Conservation (phyloP, 2,797 vertebrate genomes). For the Brotula barbata region DNA sequence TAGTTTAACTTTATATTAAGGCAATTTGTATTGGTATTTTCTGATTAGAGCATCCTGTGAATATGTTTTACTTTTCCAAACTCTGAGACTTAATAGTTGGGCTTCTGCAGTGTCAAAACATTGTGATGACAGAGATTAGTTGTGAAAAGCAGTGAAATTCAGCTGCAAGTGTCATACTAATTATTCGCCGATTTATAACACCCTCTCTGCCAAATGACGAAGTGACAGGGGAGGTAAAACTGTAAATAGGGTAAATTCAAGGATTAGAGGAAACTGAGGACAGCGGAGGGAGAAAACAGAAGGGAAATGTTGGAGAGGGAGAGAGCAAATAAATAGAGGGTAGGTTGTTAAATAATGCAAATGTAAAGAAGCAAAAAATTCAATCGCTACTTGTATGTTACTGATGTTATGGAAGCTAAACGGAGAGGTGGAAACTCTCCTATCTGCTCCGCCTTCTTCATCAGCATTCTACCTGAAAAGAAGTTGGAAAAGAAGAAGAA, state of each 20-base stretch:
- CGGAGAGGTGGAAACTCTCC: constrained; percentile 52
- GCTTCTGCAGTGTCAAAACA: constrained; percentile 50
- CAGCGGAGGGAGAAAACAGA: neutral
- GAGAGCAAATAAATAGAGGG: constrained; percentile 35
- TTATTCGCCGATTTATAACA: constrained; percentile 42
- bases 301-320: no score
- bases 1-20: constrained; percentile 47
- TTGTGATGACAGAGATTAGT: constrained; percentile 42
- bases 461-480: constrained; percentile 63
- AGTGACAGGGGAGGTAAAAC: constrained; percentile 16
- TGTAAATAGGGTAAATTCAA: constrained; percentile 26
- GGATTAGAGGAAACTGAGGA: constrained; percentile 34
- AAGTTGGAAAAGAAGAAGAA: constrained; percentile 21
- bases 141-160: constrained; percentile 41
- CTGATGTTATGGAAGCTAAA: constrained; percentile 66
- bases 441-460: constrained; percentile 67
- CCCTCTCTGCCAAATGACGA: constrained; percentile 13
- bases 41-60: constrained; percentile 45
- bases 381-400: constrained; percentile 53
- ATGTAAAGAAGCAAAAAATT: constrained; percentile 29
- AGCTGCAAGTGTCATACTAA: constrained; percentile 47
- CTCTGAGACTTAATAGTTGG: constrained; percentile 23
- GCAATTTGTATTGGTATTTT: constrained; percentile 33
- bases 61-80: constrained; percentile 41
- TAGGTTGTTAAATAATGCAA: constrained; percentile 42